These are phyloP conservation scores for Seira sanloemensis DNA, from an alignment of 2,888 invertebrate species.

Conservation along the genomic window DNA sequence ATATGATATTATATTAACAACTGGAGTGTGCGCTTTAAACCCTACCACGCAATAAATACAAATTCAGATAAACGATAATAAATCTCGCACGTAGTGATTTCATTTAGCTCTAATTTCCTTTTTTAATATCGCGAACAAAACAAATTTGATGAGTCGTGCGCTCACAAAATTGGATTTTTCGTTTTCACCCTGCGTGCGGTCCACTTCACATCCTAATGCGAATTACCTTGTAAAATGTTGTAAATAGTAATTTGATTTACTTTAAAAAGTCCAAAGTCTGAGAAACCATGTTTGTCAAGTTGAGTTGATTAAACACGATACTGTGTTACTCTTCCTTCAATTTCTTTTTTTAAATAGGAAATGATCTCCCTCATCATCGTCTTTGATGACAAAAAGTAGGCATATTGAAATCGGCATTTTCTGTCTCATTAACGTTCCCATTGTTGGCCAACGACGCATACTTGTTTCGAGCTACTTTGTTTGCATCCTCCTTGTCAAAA, in stretches of 20 bases:
- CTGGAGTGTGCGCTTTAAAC: background rate
- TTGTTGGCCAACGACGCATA: conserved; percentile 69
- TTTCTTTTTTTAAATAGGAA: background rate
- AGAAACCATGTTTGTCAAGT: no score
- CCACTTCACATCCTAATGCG: no score
- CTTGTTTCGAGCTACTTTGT: conserved; percentile 40
- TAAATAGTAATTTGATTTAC: no score
- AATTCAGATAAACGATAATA: background rate
- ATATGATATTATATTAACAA: background rate
- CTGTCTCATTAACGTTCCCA: conserved; percentile 71
- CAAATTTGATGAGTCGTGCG: background rate
- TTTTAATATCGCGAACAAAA: background rate
- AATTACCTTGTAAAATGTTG: no score
- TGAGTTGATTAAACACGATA: no score
- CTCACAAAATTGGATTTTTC: conserved; percentile 7
- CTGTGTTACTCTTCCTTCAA: no score
- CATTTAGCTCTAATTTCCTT: background rate
- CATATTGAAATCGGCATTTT: conserved; percentile 70
- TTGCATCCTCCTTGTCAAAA: conserved; percentile 42
- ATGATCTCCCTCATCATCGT: no score
- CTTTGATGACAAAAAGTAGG: no score
- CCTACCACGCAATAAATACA: background rate
- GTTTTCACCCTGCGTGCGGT: background rate
- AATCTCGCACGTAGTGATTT: background rate
- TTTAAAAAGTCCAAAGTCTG: no score